Evolutionary conservation across 2,113 vertebrate genomes (phyloP).

Genomic region (Craseonycteris thonglongyai): DNA sequence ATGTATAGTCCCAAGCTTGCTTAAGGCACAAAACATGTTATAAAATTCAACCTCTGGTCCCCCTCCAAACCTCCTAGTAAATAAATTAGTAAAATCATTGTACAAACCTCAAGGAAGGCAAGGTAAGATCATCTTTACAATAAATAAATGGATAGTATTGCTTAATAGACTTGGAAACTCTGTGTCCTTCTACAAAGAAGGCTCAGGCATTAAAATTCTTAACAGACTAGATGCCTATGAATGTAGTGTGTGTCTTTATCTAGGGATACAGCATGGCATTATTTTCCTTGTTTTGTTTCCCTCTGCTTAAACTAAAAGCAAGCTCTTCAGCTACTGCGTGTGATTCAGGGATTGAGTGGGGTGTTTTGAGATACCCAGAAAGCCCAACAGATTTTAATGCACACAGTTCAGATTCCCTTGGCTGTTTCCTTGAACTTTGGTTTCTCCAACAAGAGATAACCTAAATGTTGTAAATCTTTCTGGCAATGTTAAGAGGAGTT

Average conservation of each 20-base stretch:
- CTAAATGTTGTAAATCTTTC: neutral
- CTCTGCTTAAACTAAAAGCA: neutral
- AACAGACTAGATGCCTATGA: neutral
- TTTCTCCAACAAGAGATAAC: neutral
- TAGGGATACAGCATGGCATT: neutral
- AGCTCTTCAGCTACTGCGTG: neutral
- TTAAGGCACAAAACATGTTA: neutral
- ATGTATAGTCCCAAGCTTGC: neutral
- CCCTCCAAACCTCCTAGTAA: neutral
- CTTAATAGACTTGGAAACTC: neutral
- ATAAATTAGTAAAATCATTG: constrained; percentile 3
- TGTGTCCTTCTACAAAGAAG: neutral
- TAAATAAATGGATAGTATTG: neutral
- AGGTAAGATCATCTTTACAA: neutral
- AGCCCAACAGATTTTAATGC: neutral
- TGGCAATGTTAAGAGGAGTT: neutral
- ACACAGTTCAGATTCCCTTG: neutral
- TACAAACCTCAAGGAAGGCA: constrained; percentile 19
- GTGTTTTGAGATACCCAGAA: neutral
- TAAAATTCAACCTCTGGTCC: neutral
- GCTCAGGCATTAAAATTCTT: neutral
- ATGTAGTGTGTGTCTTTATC: neutral
- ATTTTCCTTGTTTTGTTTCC: neutral
- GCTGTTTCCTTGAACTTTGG: neutral
- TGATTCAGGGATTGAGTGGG: neutral